Evolutionary conservation across 1,140 invertebrate genomes (phyloP), one percentile per base, ranked within the genome.

Genomic region (Cheumatopsyche charites): DNA sequence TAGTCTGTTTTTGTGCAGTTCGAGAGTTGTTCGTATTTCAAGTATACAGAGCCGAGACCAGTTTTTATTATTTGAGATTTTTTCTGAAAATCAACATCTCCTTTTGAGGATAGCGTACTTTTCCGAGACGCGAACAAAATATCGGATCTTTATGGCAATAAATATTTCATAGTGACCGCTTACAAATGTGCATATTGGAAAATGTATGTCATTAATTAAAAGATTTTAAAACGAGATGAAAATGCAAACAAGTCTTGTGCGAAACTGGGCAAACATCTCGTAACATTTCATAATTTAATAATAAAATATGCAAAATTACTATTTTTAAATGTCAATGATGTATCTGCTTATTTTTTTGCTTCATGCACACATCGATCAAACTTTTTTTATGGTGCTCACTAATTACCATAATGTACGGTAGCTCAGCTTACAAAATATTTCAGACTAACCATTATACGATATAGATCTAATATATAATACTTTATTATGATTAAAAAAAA

Each of bases 361-460:
- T 52, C 47, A 52, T 52, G 4, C 4, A 47, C 15, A 17, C 47
- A 17, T 47, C 12, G 45, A 47, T 47, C 45, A n/a, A 47, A n/a
- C 15, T n/a, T 47, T 47, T 47, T 52, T 52, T 17, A 17, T 17
- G 15, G n/a, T 6, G 15, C 19, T 52, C 19, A 9, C 47, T 52
- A 52, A 52, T 52, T 52, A 52, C 19, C 47, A 52, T 52, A 52
- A 17, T 19, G 47, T 52, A 19, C 47, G 47, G 47, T 52, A 52
- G 47, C 47, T 17, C 47, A n/a, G 12, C 15, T 13, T 1, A 17
- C n/a, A 1, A 52, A 9, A 36, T 36, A 9, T 9, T 36, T 36
- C 29, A 36, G 29, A 52, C 47, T 17, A 52, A n/a, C n/a, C n/a
- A n/a, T n/a, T n/a, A n/a, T n/a, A n/a, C n/a, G n/a, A n/a, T n/a